Evolutionary conservation across 1,140 invertebrate species (phyloP), one percentile per base, ranked within the genome.

Genomic region (Mercenaria mercenaria): DNA sequence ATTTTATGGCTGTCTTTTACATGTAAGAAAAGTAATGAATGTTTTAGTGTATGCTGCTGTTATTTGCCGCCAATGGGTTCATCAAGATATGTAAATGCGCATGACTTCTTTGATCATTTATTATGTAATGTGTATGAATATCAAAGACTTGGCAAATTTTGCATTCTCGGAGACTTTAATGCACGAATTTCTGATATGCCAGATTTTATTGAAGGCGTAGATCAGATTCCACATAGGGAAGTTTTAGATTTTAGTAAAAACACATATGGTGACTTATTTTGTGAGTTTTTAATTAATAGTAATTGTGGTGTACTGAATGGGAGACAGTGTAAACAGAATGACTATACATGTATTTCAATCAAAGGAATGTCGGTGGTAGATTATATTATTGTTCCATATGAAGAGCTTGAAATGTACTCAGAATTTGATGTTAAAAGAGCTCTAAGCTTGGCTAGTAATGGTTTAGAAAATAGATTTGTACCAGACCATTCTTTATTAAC

Each of bases 201-300:
- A 74, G 69, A 74, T 74, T 74, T 74, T 74, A 74, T 74, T 1
- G 32, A 74, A 74, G 69, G 69, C 10, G 26, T 39, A 39, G 69
- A 74, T 74, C 18, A 74, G 15, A 26, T 74, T 23, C 13, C 15
- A 39, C 23, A 74, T 23, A 74, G 69, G 26, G 15, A 74, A 23
- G 69, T 74, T 39, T 11, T 74, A 37, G 69, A 74, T 39, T 74
- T 41, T 74, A 34, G 37, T 39, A 74, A 74, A 43, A 74, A 74
- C 15, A 10, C 69, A 41, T 74, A 74, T 74, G 32, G 69, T 74
- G 69, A 74, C 0, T 32, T 39, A 23, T 74, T 74, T 4, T 23
- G 15, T 74, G 26, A 74, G 26, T 74, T 74, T 74, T 74, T 74
- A 26, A 74, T 43, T 23, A 26, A 74, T 39, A 74, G 69, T 37